Percentiles rank a stretch among this genome's conserved stretches.
Evolutionary conservation across 2,888 invertebrate genomes (phyloP).

Genomic region (Orthonevra nobilis): DNA sequence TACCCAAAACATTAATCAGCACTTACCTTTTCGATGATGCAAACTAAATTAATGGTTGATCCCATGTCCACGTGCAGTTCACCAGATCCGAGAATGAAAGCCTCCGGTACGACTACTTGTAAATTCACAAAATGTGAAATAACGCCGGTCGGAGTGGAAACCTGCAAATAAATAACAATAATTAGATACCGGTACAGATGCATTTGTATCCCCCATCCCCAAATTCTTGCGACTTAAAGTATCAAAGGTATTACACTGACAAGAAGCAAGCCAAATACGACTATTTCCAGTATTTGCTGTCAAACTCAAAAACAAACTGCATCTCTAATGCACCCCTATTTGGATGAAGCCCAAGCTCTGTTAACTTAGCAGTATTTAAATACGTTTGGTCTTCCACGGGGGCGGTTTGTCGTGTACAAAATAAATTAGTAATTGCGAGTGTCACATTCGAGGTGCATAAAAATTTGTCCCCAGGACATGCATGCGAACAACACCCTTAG

Average conservation of each 20-base stretch:
- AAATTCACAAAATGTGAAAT: slow-evolving; percentile 93
- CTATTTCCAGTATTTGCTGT: slow-evolving; percentile 12
- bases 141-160: slow-evolving; percentile 90
- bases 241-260: no score
- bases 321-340: slow-evolving; percentile 19
- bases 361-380: no score
- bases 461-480: slow-evolving; percentile 22
- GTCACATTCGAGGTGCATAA: slow-evolving; percentile 1
- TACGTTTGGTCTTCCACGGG: no score
- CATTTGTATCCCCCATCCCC: no score
- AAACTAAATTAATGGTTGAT: slow-evolving; percentile 92
- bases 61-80: slow-evolving; percentile 95
- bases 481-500: neutral
- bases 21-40: slow-evolving; percentile 94
- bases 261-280: slow-evolving; percentile 13
- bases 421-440: slow-evolving; percentile 39
- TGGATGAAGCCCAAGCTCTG: no score
- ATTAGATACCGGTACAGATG: no score
- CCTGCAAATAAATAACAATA: slow-evolving; percentile 83
- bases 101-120: slow-evolving; percentile 93
- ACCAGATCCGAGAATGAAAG: slow-evolving; percentile 91
- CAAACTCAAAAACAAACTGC: slow-evolving; percentile 19
- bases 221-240: no score
- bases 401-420: slow-evolving; percentile 34
- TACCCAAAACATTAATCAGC: neutral